Base-by-base conservation (phyloP, 2,797 vertebrate genomes). In the Coregonus ussuriensis region DNA sequence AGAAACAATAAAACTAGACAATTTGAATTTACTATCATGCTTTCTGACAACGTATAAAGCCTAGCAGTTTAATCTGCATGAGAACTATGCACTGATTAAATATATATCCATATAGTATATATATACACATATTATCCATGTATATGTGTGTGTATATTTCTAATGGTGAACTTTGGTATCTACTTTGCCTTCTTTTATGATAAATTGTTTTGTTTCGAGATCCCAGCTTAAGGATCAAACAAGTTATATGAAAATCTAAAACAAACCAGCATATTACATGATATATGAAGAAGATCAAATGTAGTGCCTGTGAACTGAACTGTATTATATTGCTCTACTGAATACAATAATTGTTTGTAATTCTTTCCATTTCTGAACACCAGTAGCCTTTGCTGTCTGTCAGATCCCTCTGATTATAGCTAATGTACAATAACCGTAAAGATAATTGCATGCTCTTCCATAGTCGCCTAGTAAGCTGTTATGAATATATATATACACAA, bases 371-470 rank as follows among this genome's bases (percentile, higher is more conserved):
- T 93, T 96, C 95, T 96, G 94, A 96, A 96, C 97, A 97, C 96
- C 97, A 94, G 96, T 96, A 97, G 97, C 97, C 97, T 98, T 97
- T 93, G 96, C 96, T 97, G 96, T 98, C 96, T 96, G 96, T 96
- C 96, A 96, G 95, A 95, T 94, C 94, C 94, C 95, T 95, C 96
- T 95, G 96, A 97, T 88, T 96, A 96, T 97, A 96, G 93, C 96
- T 95, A 91, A 95, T 96, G 95, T 97, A 96, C 96, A 95, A 95
- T 97, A 97, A 95, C 90, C 96, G 94, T 94, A 93, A 94, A 35
- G 93, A 96, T 98, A 96, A 95, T 93, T 97, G 97, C 97, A 99
- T 99, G 97, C 95, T 95, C 94, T 91, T 94, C 96, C 97, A 97
- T 96, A 96, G 95, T 83, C 94, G 93, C 95, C 95, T 96, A 96